Percentiles rank a stretch among this genome's conserved stretches.
Conservation (phyloP, 2,888 invertebrate species). For the Cistogaster globosa region DNA sequence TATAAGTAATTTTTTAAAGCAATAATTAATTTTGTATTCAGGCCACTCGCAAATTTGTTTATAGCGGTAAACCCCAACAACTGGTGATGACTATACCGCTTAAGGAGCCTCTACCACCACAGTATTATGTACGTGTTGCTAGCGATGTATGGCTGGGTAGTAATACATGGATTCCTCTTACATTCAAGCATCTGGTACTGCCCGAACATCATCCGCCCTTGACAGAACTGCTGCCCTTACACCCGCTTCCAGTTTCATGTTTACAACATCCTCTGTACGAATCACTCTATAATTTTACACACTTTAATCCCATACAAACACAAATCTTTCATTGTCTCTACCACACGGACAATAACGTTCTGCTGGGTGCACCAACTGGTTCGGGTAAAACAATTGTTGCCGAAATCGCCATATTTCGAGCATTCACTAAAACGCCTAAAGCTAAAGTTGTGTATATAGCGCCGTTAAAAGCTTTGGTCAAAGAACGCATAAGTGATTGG, state of each 20-base stretch:
- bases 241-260: conserved; percentile 93
- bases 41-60: conserved; percentile 85
- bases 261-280: conserved; percentile 91
- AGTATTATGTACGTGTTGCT: conserved; percentile 93
- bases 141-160: conserved; percentile 91
- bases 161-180: conserved; percentile 85
- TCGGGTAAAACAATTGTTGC: conserved; percentile 99
- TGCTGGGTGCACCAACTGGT: conserved; percentile 92
- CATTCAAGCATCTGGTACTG: conserved; percentile 93
- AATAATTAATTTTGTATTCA: conserved; percentile 12
- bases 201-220: conserved; percentile 96
- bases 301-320: conserved; percentile 99
- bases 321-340: conserved; percentile 98
- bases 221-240: conserved; percentile 95
- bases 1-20: not conserved
- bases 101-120: conserved; percentile 93
- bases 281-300: conserved; percentile 93
- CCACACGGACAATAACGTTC: conserved; percentile 95
- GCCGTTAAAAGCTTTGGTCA: conserved; percentile 97
- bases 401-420: conserved; percentile 97
- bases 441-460: conserved; percentile 98
- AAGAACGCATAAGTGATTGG: conserved; percentile 99
- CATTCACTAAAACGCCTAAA: conserved; percentile 91
- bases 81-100: conserved; percentile 98
- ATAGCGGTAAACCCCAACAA: conserved; percentile 89